Base-by-base conservation (phyloP, 2,888 invertebrate species). In the Bombylius discolor region DNA sequence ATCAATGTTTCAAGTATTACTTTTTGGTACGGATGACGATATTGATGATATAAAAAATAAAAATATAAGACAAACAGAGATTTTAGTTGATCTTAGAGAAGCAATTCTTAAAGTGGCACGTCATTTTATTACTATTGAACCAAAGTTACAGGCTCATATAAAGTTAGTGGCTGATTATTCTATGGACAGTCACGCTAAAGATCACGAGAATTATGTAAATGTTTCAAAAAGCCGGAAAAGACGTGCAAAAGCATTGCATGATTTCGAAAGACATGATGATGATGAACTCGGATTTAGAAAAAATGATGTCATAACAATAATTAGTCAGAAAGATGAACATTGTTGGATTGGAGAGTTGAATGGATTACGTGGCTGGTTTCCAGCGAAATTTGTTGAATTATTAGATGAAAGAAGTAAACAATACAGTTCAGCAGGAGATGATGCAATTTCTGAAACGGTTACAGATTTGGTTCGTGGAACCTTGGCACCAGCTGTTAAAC, bases 311-410 rank as follows among this genome's bases (percentile, higher is more conserved):
- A 96, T 99, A 55, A 98, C 95, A 53, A 92, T 99, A 49, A 85
- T 97, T 34, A 96, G 94, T 68, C 94, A 94, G 70, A 91, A 93
- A 72, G 97, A 98, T 77, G 97, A 98, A 69, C 96, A 98, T 71
- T 98, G 97, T 72, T 98, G 97, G 97, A 88, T 97, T 62, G 97
- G 97, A 6, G 97, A 98, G 73, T 73, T 98, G 51, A 97, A 97
- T 78, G 97, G 97, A 0, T 76, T 96, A 51, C 79, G 89, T 71
- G 92, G 95, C 47, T 97, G 96, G 96, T 97, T 97, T 75, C 96
- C 96, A 33, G 95, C 96, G 4, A 90, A 95, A 76, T 96, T 96
- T 78, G 95, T 97, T 0, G 89, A 95, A 73, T 77, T 97, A 49
- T 77, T 99, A 49, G 99, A 99, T 75, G 99, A 99, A 76, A 78